phyloP scores from a whole-genome alignment of 2,113 vertebrate genomes.

The Peromyscus californicus region DNA sequence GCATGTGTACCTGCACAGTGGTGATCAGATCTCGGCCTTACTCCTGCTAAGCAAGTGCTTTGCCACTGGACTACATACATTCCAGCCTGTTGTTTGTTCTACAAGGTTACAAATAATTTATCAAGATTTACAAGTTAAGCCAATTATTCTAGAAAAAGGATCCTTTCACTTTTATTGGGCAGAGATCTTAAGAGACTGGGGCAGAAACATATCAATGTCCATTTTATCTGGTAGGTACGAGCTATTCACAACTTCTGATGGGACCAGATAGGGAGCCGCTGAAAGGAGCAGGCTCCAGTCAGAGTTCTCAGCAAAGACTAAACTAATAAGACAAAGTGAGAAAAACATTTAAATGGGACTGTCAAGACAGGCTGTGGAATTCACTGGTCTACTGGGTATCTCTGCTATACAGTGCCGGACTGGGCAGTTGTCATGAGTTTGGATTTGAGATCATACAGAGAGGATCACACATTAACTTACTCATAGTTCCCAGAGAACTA shows the following conservation, averaged over 20 bases:
- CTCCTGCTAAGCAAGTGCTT: neutral
- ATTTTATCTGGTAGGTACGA: neutral
- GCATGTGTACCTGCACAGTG: neutral
- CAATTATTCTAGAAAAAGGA: neutral
- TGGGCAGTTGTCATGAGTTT: neutral
- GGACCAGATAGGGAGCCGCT: neutral
- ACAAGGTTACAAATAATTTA: neutral
- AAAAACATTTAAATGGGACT: neutral
- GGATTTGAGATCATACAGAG: neutral
- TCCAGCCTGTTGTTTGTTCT: neutral
- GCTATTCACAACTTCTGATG: neutral
- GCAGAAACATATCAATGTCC: neutral
- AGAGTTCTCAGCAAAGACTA: conserved; percentile 10
- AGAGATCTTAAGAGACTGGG: neutral
- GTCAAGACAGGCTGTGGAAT: neutral
- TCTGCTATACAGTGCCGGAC: neutral
- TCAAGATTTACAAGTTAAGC: conserved; percentile 16
- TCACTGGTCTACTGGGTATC: neutral
- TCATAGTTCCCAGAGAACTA: too few relatives aligned
- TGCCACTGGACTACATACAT: neutral
- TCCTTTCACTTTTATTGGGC: neutral
- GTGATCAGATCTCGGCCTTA: neutral
- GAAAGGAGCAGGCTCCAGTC: neutral
- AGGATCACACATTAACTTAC: neutral
- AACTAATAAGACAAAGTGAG: neutral